Evolutionary conservation across 2,113 vertebrate species (phyloP), one percentile per base, ranked within the genome.

Genomic region (Geothlypis trichas): DNA sequence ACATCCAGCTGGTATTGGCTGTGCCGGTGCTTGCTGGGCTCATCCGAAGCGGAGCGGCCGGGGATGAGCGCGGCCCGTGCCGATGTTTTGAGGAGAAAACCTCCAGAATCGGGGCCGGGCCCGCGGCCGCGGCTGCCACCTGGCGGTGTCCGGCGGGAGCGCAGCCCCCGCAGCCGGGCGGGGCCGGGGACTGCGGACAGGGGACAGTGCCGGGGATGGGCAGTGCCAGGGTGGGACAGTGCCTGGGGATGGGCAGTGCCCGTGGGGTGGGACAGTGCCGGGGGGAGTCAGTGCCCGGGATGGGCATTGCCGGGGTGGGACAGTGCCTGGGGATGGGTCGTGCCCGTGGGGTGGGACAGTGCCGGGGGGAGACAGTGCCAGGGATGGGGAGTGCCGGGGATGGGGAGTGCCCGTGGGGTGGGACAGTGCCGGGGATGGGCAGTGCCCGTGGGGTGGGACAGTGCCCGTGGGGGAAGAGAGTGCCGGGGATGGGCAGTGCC

Each of bases 31-130:
- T 47, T 5, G 42, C 15, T 5, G 26, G 5, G 71, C 19, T 14
- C 9, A 12, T 67, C 41, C 5, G 42, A 2, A 5, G 76, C 2
- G 39, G 1, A 28, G 66, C 72, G 10, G 33, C n/a, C 42, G 33
- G 7, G 44, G 12, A 1, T 2, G 24, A 2, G 49, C 49, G 0
- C 7, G 3, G 49, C 54, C 46, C 46, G 66, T 7, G 68, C 58
- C 52, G 10, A 0, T 9, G 37, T 24, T 89, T 74, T 46, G 1
- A 11, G 69, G 61, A 59, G 0, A 28, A 44, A 81, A 28, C 0
- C 4, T 10, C 13, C 46, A 0, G 5, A 21, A 52, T 26, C 31
- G 13, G 83, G 68, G 23, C 58, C 12, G 68, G 39, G 79, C 44
- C 35, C 21, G 41, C 28, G 73, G 37, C 44, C 17, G 74, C 59